phyloP scores from a whole-genome alignment of 2,113 vertebrate species.

The Neotoma lepida region DNA sequence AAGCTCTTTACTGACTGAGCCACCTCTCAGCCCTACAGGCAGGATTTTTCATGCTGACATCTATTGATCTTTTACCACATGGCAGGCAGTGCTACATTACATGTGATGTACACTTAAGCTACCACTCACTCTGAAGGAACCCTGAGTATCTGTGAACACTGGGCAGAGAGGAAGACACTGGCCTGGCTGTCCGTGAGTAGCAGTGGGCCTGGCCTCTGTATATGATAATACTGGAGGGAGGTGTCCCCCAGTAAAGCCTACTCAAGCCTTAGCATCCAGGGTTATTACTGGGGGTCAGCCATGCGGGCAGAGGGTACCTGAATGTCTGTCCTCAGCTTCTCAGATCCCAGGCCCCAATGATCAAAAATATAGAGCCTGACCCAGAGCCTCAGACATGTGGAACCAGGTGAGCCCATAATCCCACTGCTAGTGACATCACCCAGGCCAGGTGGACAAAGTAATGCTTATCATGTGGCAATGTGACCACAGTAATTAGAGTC shows the following conservation, averaged over 20 bases:
- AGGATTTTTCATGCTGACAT: not conserved
- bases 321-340: not conserved
- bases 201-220: not conserved
- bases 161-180: not conserved
- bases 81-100: fast-evolving
- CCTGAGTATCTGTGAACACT: not conserved
- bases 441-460: not conserved
- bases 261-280: not conserved
- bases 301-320: too few relatives aligned
- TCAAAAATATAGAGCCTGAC: not conserved
- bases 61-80: not conserved
- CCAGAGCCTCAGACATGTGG: too few relatives aligned
- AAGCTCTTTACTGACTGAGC: not conserved
- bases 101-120: too few relatives aligned
- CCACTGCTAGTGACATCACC: not conserved
- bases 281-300: not conserved
- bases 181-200: not conserved
- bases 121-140: not conserved
- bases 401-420: not conserved
- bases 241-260: not conserved
- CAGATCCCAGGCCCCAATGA: not conserved
- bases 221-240: too few relatives aligned
- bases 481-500: not conserved
- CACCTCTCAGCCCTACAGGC: not conserved
- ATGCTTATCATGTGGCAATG: not conserved